Evolutionary conservation across 2,113 vertebrate species (phyloP), one percentile per base, ranked within the genome.

Genomic region (Phocoena sinus): DNA sequence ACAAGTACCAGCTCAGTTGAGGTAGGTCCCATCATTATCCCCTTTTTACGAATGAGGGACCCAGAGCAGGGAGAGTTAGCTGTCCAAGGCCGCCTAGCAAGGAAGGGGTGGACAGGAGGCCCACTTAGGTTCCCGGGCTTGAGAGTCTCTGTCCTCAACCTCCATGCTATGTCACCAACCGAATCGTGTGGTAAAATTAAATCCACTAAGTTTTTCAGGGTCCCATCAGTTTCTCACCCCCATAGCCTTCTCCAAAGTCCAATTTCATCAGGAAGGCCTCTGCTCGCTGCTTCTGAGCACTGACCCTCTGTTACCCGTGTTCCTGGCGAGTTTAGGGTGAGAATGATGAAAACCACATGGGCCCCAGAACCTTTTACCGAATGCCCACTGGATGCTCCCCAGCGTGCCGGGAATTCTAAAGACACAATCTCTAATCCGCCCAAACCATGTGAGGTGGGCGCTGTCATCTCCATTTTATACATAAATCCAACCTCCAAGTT

Each of bases 81-180:
- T 6, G 5, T 41, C 8, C 1, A 25, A 6, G 44, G 25, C 77
- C 38, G 89, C 65, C 53, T 1, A 38, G 73, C n/a, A 26, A 23
- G 31, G 56, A 17, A 41, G 12, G 4, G 1, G 21, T 4, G 23
- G 65, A 23, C 28, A 50, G 41, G 62, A 70, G 21, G 25, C n/a
- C 36, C 71, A 50, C 28, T 10, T 14, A 9, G 47, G n/a, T 1
- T 28, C 10, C 1, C 8, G 23, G 60, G 58, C 26, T 23, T 20
- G 20, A 56, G n/a, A 47, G 33, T 28, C 56, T 67, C 0, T 33
- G 9, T 56, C 36, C 36, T 41, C 9, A 67, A n/a, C 1, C n/a
- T n/a, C 82, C 12, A 1, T 0, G 14, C 26, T 21, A 20, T 0
- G 10, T 8, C 15, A 36, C 13, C 38, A 8, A 6, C 65, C 21